Conservation (phyloP, 2,888 invertebrate species). For the Leucophora obtusa region DNA sequence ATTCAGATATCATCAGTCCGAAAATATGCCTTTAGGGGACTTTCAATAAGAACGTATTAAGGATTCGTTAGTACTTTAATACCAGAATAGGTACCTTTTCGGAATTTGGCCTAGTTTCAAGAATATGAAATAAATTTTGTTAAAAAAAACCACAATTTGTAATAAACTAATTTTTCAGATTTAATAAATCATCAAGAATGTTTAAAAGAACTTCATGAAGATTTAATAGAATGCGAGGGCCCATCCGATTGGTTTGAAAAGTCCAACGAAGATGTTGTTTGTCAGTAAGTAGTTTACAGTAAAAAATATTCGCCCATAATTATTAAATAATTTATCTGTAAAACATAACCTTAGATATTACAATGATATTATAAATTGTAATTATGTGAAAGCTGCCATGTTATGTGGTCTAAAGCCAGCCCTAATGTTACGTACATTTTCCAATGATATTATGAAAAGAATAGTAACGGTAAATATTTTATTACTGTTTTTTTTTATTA, state of each 20-base stretch:
- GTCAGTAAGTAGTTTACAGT: constrained; percentile 73
- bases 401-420: constrained; percentile 80
- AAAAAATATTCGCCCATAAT: no score
- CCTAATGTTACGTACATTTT: constrained; percentile 73
- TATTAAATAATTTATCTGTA: no score
- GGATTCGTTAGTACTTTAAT: no score
- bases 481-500: not conserved
- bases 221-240: constrained; percentile 80
- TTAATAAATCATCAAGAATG: constrained; percentile 76
- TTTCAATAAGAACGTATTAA: no score
- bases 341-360: constrained; percentile 73
- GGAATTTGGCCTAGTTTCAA: no score
- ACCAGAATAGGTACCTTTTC: no score
- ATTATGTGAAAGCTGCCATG: constrained; percentile 79
- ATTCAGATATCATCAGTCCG: no score
- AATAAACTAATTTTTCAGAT: constrained; percentile 64
- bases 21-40: no score
- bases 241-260: constrained; percentile 81
- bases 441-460: constrained; percentile 69
- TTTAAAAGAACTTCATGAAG: constrained; percentile 78
- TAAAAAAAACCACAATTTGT: no score
- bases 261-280: constrained; percentile 76
- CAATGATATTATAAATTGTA: constrained; percentile 80
- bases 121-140: no score
- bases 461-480: constrained; percentile 58